A percentile compares a stretch with the other conserved stretches of the same genome.
Conservation (phyloP, 2,797 vertebrate genomes). For the Lindbergichthys nudifrons region DNA sequence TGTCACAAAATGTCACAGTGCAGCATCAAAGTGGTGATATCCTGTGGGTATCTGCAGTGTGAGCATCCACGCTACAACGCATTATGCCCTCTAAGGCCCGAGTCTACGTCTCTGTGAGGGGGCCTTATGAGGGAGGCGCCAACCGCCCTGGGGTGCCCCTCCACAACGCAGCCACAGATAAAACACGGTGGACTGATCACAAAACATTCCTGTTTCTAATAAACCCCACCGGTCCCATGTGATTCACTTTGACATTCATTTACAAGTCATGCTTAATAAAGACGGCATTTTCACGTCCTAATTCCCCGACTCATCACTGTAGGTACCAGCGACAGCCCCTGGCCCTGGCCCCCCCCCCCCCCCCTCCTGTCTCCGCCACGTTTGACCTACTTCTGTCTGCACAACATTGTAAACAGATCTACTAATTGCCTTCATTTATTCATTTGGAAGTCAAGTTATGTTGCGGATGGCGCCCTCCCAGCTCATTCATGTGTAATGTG, state of each 20-base stretch:
- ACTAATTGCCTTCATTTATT: conserved; percentile 87
- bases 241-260: conserved; percentile 81
- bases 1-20: conserved; percentile 51
- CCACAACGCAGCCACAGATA: conserved; percentile 31
- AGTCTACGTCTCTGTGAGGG: conserved; percentile 35
- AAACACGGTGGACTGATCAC: conserved; percentile 67
- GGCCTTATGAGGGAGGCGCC: conserved; percentile 22
- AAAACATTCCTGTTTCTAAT: conserved; percentile 67
- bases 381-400: conserved; percentile 84
- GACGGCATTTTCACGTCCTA: conserved; percentile 76
- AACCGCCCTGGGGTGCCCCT: conserved; percentile 52
- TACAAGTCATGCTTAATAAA: conserved; percentile 81
- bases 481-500: conserved; percentile 80
- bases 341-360: conserved; percentile 67
- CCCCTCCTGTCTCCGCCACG: conserved; percentile 64
- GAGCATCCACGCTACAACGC: conserved; percentile 54
- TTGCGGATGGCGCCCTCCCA: conserved; percentile 71
- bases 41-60: conserved; percentile 62
- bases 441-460: conserved; percentile 83
- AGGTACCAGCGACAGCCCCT: conserved; percentile 75
- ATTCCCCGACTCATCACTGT: conserved; percentile 75
- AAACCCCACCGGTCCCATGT: conserved; percentile 67
- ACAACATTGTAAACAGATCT: conserved; percentile 83
- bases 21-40: conserved; percentile 61
- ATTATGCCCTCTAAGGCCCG: conserved; percentile 50